phyloP scores from a whole-genome alignment of 2,888 invertebrate genomes.

The Baronia brevicornis region DNA sequence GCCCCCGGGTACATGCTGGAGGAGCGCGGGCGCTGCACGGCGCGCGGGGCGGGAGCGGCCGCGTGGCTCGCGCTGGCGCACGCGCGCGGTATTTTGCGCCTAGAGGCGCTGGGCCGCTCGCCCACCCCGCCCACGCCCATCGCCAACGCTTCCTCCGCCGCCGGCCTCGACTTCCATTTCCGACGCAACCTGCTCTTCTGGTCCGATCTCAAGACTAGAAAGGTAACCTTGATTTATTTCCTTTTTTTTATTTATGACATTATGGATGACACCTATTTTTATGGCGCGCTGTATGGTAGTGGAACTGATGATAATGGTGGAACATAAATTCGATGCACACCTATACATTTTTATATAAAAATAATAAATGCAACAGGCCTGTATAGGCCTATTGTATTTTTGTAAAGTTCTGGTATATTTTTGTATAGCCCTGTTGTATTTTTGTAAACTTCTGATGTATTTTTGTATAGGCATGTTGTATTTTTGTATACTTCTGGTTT shows the following conservation, averaged over 20 bases:
- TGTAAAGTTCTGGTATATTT: too few species aligned
- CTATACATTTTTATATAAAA: too few species aligned
- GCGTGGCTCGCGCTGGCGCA: conserved; percentile 72
- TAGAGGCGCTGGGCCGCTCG: conserved; percentile 84
- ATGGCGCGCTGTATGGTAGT: too few species aligned
- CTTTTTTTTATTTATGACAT: not conserved
- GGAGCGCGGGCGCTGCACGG: conserved; percentile 69
- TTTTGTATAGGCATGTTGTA: too few species aligned
- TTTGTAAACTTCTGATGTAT: too few species aligned
- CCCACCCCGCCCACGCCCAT: conserved; percentile 78
- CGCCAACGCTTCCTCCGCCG: conserved; percentile 89
- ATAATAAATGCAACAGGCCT: too few species aligned
- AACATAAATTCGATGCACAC: too few species aligned
- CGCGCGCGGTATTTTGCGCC: conserved; percentile 77
- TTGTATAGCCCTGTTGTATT: too few species aligned
- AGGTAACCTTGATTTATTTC: conserved; percentile 62
- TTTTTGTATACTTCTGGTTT: too few species aligned
- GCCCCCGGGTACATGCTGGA: conserved; percentile 82
- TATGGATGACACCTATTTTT: too few species aligned
- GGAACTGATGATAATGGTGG: too few species aligned
- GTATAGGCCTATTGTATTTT: too few species aligned
- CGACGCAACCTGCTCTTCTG: conserved; percentile 86
- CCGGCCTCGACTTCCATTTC: conserved; percentile 90
- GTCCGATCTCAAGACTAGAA: conserved; percentile 92
- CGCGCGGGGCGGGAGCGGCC: conserved; percentile 71